Evolutionary conservation across 2,888 invertebrate genomes (phyloP).

Genomic region (Cryptus armator): DNA sequence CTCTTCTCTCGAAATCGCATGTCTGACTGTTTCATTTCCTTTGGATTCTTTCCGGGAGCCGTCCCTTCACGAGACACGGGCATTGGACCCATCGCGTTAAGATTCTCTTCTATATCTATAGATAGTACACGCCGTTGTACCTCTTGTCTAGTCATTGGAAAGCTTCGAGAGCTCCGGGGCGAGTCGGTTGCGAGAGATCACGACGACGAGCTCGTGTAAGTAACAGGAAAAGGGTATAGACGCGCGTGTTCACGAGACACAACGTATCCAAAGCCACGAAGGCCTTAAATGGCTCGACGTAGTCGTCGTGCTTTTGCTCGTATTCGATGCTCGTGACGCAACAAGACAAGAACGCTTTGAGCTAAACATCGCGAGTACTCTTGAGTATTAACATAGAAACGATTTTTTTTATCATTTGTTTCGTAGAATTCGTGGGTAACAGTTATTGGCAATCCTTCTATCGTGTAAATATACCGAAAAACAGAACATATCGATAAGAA

Average conservation of each 20-base stretch:
- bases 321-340: slow-evolving; percentile 73
- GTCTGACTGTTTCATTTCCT: background rate
- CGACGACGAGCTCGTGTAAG: slow-evolving; percentile 33
- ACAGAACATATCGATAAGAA: too few species aligned
- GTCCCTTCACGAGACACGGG: background rate
- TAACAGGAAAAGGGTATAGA: slow-evolving; percentile 19
- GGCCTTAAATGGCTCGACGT: slow-evolving; percentile 78
- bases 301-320: slow-evolving; percentile 71
- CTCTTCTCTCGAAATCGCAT: background rate
- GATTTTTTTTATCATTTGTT: background rate
- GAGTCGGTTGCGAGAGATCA: slow-evolving; percentile 42
- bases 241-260: slow-evolving; percentile 26
- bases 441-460: background rate
- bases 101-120: background rate
- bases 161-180: slow-evolving; percentile 31
- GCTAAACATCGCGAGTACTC: slow-evolving; percentile 9
- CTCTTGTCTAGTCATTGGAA: slow-evolving; percentile 50
- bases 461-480: background rate
- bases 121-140: background rate
- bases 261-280: slow-evolving; percentile 67
- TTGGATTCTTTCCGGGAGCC: background rate
- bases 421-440: background rate
- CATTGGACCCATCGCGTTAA: background rate
- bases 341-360: slow-evolving; percentile 32
- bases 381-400: background rate